Conservation (phyloP, 1,140 invertebrate species). For the Temnothorax nylanderi region DNA sequence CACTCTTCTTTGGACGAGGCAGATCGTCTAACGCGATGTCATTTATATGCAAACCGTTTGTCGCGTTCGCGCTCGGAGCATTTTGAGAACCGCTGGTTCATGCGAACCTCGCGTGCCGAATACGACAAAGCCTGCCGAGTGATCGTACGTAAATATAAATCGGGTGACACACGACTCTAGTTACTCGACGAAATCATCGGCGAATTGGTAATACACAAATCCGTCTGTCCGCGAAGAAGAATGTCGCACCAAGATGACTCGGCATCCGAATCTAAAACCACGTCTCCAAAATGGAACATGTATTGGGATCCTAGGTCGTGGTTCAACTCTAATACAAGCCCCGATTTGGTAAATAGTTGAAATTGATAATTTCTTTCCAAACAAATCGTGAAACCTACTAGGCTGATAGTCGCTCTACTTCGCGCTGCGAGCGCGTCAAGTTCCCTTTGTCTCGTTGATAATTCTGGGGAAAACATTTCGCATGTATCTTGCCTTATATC, state of each 20-base stretch:
- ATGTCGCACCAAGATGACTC: conserved; percentile 8
- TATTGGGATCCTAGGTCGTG: conserved; percentile 70
- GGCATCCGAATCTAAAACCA: neutral
- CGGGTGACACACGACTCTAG: neutral
- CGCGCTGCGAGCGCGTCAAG: neutral
- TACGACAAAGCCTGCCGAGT: neutral
- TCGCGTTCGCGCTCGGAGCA: neutral
- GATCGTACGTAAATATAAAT: conserved; percentile 25
- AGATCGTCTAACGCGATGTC: neutral
- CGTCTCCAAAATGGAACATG: neutral
- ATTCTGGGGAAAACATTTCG: neutral
- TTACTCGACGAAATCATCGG: conserved; percentile 8
- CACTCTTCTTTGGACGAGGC: neutral
- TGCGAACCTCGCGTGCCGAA: neutral
- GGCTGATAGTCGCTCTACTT: neutral
- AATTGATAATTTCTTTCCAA: neutral
- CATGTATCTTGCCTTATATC: neutral
- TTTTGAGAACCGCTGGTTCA: conserved; percentile 24
- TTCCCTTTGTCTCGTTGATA: neutral
- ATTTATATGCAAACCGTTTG: neutral
- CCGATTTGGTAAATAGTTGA: conserved; percentile 72
- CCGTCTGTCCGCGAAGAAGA: neutral
- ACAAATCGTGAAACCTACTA: neutral
- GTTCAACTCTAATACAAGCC: conserved; percentile 73
- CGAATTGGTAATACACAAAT: conserved; percentile 7